phyloP scores from a whole-genome alignment of 1,140 invertebrate genomes.

The Drosophila kepulauana region DNA sequence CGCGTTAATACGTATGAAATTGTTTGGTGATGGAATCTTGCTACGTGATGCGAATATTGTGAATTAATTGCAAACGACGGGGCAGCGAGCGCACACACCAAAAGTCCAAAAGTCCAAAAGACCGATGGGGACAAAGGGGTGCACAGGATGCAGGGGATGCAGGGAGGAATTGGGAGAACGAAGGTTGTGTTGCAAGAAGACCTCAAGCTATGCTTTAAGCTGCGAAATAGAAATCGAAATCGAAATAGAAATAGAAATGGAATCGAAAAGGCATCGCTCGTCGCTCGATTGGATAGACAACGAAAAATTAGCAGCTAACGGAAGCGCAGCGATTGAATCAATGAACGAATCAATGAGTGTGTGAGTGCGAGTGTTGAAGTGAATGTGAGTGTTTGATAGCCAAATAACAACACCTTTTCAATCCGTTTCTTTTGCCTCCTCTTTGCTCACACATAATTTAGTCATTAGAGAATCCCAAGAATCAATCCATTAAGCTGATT shows the following conservation, averaged over 20 bases:
- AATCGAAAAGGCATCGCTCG: neutral
- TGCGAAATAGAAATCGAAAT: neutral
- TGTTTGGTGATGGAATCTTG: slow-evolving; percentile 78
- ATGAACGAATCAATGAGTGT: slow-evolving; percentile 49
- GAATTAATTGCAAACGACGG: slow-evolving; percentile 74
- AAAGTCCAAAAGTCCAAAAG: neutral
- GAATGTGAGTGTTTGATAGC: too few relatives aligned
- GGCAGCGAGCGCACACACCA: slow-evolving; percentile 1
- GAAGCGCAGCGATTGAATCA: slow-evolving; percentile 29
- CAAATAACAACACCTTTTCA: neutral
- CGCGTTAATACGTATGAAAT: slow-evolving; percentile 83
- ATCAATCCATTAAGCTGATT: neutral
- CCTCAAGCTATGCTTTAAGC: slow-evolving; percentile 34
- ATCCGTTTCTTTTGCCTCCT: neutral
- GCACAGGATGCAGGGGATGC: neutral
- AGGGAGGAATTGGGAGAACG: neutral
- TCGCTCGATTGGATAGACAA: slow-evolving; percentile 42
- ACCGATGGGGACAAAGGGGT: slow-evolving; percentile 1
- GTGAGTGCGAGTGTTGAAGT: neutral
- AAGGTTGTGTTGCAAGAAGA: neutral
- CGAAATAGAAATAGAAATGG: neutral
- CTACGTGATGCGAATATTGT: slow-evolving; percentile 76
- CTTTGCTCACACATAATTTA: neutral
- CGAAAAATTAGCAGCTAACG: slow-evolving; percentile 63
- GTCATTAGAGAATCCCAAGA: neutral